Percentiles rank a stretch among this genome's conserved stretches.
These are phyloP conservation scores for Petrocephalus microphthalmus DNA, from an alignment of 2,113 vertebrate genomes.

Conservation along the genomic window DNA sequence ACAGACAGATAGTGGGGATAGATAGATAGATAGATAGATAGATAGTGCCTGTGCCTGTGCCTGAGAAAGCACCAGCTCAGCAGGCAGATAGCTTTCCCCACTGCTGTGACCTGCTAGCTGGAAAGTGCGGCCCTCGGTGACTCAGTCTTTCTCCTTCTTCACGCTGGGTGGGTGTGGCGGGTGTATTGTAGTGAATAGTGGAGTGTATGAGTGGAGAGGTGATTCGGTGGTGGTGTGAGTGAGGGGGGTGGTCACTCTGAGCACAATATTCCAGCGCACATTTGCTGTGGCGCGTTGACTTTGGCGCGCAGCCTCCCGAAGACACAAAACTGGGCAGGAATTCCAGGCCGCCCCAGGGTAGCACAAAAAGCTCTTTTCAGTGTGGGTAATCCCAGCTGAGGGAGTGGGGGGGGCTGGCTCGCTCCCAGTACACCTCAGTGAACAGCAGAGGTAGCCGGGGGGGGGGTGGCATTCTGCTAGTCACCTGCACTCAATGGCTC, in stretches of 20 bases:
- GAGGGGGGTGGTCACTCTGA: slow-evolving; percentile 25
- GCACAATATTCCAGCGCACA: slow-evolving; percentile 38
- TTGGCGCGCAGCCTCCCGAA: slow-evolving; percentile 53
- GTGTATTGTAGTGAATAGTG: not conserved
- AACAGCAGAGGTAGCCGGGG: not conserved
- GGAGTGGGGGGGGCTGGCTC: slow-evolving; percentile 29
- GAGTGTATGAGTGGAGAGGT: not conserved
- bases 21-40: not conserved
- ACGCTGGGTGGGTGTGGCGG: not conserved
- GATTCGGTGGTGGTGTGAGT: too few relatives aligned
- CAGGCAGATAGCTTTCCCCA: slow-evolving; percentile 28
- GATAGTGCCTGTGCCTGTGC: not conserved
- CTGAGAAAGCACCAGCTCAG: not conserved
- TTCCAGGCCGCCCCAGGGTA: slow-evolving; percentile 36
- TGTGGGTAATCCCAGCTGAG: slow-evolving; percentile 45
- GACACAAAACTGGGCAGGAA: slow-evolving; percentile 42
- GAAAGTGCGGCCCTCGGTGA: slow-evolving; percentile 31
- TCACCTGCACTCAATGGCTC: not conserved
- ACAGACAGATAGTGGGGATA: not conserved
- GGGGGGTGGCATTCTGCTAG: not conserved
- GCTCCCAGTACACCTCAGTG: not conserved
- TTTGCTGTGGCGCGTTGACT: slow-evolving; percentile 50
- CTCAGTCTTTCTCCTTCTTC: slow-evolving; percentile 37
- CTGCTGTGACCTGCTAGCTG: slow-evolving; percentile 17
- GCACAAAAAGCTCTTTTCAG: slow-evolving; percentile 59